Conservation (phyloP, 2,888 invertebrate genomes). For the Psylliodes chrysocephalus region DNA sequence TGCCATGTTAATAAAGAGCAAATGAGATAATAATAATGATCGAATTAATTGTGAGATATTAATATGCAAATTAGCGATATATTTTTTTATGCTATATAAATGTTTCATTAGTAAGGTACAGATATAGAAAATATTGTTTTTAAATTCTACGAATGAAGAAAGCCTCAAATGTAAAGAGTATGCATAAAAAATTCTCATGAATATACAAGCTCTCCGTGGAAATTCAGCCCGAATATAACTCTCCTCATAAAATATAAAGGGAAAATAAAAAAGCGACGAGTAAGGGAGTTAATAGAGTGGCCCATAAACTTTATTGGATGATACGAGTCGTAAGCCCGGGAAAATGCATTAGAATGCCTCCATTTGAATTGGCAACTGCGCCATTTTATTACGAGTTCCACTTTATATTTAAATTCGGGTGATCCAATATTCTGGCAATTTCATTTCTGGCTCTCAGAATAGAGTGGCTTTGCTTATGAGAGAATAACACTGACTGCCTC, state of each 20-base stretch:
- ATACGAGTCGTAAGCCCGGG: slow-evolving; percentile 47
- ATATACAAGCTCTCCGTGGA: slow-evolving; percentile 10
- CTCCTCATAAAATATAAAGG: slow-evolving; percentile 38
- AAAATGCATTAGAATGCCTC: slow-evolving; percentile 48
- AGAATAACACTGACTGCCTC: slow-evolving; percentile 48
- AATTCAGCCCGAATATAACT: slow-evolving; percentile 30
- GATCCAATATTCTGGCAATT: slow-evolving; percentile 65
- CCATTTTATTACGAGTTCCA: slow-evolving; percentile 60
- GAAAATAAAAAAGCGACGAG: slow-evolving; percentile 42
- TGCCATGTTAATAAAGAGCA: no score
- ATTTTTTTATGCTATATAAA: no score
- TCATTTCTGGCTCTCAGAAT: slow-evolving; percentile 56
- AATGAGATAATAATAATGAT: no score
- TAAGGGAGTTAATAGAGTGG: slow-evolving; percentile 49
- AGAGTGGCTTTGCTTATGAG: slow-evolving; percentile 54
- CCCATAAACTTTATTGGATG: slow-evolving; percentile 53
- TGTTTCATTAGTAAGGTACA: no score
- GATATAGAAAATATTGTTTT: no score
- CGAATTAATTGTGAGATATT: no score
- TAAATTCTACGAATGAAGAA: no score
- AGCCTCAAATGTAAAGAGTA: background rate
- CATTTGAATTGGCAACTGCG: slow-evolving; percentile 51
- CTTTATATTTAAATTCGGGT: slow-evolving; percentile 65
- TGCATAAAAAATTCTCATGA: slow-evolving; percentile 12
- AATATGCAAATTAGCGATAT: no score